Evolutionary conservation across 2,113 vertebrate genomes (phyloP), one percentile per base, ranked within the genome.

Genomic region (Sinocyclocheilus rhinocerous): DNA sequence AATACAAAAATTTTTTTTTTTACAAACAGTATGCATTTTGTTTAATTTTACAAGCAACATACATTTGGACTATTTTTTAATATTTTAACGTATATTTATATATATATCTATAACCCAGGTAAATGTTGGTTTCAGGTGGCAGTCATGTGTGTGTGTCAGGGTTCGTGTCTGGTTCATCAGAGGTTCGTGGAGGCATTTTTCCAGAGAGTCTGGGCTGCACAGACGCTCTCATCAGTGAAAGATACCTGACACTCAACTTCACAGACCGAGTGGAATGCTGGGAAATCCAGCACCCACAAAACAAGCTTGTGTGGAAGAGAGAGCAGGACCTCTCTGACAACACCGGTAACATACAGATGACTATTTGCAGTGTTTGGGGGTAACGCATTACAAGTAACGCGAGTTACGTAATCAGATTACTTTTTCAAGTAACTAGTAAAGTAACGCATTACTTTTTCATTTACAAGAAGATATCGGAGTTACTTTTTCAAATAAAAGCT

Each of bases 171-270:
- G 75, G 61, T 0, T n/a, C 24, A 10, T 57, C 87, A 52, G 86
- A 78, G 72, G 76, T 69, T 20, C 13, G 50, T 18, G 10, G 4
- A 11, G 29, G 18, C 4, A 10, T 36, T 72, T 59, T 80, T 76
- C 65, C 2, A 6, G 83, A 52, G 33, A 91, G 89, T 78, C 3
- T 24, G 26, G 94, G 92, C 36, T 98, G 96, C 91, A 75, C 6
- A 57, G 97, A 97, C 70, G 93, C 89, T 10, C 67, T 91, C 73
- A 91, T 96, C 81, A 94, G 92, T 0, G 97, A 97, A 84, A 87
- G 87, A 0, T 92, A 94, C 57, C 73, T 97, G 55, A 90, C 92
- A 42, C 63, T 97, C 72, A 89, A 91, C 81, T 93, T 95, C 9
- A 7, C 87, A 15, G 93, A 93, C 89, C 88, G 89, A 52, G 24